These are phyloP conservation scores for Pogonocichla stellata DNA, from an alignment of 2,113 vertebrate genomes.

Conservation along the genomic window DNA sequence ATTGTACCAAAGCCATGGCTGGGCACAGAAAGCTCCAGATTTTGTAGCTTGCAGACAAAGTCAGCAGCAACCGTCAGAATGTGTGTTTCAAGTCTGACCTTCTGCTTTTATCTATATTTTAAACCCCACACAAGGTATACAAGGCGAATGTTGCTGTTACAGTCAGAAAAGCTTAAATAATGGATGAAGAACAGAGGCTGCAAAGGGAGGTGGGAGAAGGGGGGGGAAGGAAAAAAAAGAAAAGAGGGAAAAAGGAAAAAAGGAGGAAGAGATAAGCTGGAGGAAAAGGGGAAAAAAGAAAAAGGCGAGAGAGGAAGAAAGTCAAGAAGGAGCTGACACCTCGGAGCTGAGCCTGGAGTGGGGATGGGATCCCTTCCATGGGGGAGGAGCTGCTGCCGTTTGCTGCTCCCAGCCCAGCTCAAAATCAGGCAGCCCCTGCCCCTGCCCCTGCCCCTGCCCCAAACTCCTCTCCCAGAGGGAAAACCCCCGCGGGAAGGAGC, in stretches of 20 bases:
- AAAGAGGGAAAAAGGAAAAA: neutral
- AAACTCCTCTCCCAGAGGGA: neutral
- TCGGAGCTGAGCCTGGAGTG: neutral
- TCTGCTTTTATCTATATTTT: conserved; percentile 99
- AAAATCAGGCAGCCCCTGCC: fast-evolving
- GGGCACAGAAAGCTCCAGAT: conserved; percentile 46
- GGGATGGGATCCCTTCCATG: neutral
- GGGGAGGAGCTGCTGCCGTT: neutral
- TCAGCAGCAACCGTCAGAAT: conserved; percentile 68
- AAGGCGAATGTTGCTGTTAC: conserved; percentile 87
- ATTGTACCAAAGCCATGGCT: neutral
- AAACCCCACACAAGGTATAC: conserved; percentile 95
- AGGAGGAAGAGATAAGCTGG: neutral
- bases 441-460: neutral
- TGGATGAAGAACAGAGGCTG: conserved; percentile 85
- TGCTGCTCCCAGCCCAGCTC: neutral
- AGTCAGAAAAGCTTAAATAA: conserved; percentile 85
- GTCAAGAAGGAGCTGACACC: neutral
- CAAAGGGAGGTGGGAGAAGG: neutral
- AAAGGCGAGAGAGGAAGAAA: neutral
- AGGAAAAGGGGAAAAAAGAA: neutral
- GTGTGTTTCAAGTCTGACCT: conserved; percentile 88
- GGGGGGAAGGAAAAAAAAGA: neutral
- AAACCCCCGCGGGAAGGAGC: neutral
- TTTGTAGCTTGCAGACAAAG: conserved; percentile 74